These are phyloP conservation scores for Pachyramphus minor DNA, from an alignment of 2,113 vertebrate species.

Conservation along the genomic window DNA sequence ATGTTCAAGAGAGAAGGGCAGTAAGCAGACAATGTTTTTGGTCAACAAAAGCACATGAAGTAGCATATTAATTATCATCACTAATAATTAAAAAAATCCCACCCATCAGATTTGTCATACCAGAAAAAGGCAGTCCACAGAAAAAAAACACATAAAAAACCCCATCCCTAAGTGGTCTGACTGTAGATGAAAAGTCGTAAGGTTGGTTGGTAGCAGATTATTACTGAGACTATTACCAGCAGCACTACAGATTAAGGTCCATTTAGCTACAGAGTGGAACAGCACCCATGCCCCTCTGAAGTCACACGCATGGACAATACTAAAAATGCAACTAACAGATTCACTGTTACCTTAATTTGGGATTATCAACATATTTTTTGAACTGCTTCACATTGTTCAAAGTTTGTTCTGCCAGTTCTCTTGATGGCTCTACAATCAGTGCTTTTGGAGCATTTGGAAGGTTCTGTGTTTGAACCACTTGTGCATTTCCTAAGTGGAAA, in stretches of 20 bases:
- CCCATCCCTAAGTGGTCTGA: neutral
- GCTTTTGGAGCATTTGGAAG: slow-evolving; percentile 88
- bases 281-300: accelerated
- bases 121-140: neutral
- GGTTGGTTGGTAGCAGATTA: neutral
- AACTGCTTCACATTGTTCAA: slow-evolving; percentile 92
- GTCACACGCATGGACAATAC: neutral
- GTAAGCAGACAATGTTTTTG: neutral
- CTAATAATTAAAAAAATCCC: neutral
- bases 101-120: accelerated
- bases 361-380: slow-evolving; percentile 90
- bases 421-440: slow-evolving; percentile 92
- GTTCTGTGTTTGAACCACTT: slow-evolving; percentile 84
- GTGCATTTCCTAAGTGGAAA: slow-evolving; percentile 80
- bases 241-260: neutral
- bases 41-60: neutral
- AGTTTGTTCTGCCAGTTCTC: slow-evolving; percentile 95
- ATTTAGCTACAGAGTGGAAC: neutral
- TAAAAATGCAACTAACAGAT: neutral
- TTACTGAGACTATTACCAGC: neutral
- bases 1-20: neutral
- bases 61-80: neutral
- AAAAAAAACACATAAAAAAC: neutral
- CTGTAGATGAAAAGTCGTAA: neutral
- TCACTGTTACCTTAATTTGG: slow-evolving; percentile 85